A percentile compares a stretch with the other conserved stretches of the same genome.
Conservation (phyloP, 2,888 invertebrate genomes). For the Hybos culiciformis region DNA sequence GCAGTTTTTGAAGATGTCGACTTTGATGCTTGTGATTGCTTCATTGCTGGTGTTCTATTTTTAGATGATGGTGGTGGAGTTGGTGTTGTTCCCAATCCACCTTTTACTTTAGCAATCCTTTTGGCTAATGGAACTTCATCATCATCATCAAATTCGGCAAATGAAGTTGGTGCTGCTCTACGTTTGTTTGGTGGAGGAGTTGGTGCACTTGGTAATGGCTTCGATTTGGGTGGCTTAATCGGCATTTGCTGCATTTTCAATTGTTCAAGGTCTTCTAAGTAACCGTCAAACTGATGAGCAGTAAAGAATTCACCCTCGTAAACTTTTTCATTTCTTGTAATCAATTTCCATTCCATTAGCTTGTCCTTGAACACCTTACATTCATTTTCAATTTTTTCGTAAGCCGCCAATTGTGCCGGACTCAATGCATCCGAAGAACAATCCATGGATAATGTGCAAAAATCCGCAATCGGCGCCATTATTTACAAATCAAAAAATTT, state of each 20-base stretch:
- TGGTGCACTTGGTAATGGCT: background rate
- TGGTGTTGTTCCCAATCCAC: constrained; percentile 15
- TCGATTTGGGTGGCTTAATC: background rate
- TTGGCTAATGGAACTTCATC: constrained; percentile 38
- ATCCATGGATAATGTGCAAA: constrained; percentile 44
- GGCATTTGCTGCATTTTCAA: background rate
- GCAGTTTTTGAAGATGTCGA: constrained; percentile 1
- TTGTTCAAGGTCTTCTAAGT: background rate
- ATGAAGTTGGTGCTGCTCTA: constrained; percentile 8
- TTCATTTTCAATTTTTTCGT: constrained; percentile 50
- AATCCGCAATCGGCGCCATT: background rate
- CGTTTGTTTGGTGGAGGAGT: background rate
- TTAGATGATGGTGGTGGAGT: background rate
- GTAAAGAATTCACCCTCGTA: constrained; percentile 52
- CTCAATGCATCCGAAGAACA: constrained; percentile 59
- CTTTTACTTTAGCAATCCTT: constrained; percentile 26
- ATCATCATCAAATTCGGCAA: constrained; percentile 27
- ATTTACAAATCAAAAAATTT: too few species aligned
- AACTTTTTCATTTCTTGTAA: constrained; percentile 48
- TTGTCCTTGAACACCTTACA: constrained; percentile 49
- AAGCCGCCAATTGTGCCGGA: constrained; percentile 47
- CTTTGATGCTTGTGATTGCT: too few species aligned
- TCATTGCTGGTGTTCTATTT: background rate
- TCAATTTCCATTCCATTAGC: constrained; percentile 40
- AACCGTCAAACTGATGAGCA: constrained; percentile 47